These are phyloP conservation scores for Pelvicachromis taeniatus DNA, from an alignment of 2,113 vertebrate genomes.

Conservation along the genomic window DNA sequence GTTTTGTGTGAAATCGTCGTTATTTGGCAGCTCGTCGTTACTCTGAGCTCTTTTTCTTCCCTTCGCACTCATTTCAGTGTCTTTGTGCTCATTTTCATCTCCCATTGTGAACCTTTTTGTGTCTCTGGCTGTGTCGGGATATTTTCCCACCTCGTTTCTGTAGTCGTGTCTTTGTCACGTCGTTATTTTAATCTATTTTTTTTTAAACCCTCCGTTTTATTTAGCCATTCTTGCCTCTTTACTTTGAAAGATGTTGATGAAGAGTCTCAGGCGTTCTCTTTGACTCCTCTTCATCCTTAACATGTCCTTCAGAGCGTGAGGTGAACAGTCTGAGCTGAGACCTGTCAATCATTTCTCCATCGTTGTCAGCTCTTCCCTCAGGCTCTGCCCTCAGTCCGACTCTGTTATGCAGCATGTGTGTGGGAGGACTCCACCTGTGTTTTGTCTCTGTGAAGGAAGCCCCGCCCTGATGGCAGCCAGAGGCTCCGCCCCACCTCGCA, in stretches of 20 bases:
- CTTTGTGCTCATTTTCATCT: neutral
- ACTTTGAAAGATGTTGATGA: neutral
- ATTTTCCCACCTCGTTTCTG: neutral
- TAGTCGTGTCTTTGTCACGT: neutral
- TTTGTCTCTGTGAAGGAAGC: neutral
- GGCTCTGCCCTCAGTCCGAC: neutral
- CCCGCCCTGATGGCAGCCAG: neutral
- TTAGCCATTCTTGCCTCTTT: neutral
- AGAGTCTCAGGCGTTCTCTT: neutral
- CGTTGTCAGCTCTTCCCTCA: neutral
- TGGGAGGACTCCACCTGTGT: constrained; percentile 7
- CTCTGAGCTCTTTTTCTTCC: neutral
- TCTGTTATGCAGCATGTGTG: constrained; percentile 67
- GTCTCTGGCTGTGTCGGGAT: neutral
- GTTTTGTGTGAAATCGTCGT: accelerated
- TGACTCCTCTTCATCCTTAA: neutral
- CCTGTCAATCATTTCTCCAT: neutral
- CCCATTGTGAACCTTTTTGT: neutral
- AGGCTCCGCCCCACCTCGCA: neutral
- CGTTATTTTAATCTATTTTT: neutral
- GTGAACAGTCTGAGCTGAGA: neutral
- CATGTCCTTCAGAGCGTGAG: neutral
- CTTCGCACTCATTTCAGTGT: accelerated
- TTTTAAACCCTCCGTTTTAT: neutral
- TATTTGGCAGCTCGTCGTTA: accelerated